phyloP scores from a whole-genome alignment of 2,888 invertebrate species.

The Zootermopsis nevadensis region DNA sequence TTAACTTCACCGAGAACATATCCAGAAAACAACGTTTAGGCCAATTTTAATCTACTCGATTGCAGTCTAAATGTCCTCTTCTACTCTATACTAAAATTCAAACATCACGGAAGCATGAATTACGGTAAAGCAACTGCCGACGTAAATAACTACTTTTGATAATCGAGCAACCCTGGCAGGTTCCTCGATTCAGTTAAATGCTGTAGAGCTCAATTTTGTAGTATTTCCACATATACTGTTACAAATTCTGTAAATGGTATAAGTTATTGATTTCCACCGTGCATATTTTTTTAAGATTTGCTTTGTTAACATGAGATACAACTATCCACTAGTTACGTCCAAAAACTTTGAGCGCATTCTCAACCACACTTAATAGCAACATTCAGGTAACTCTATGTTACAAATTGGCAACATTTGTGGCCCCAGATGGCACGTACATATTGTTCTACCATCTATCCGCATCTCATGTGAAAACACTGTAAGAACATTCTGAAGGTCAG shows the following conservation, averaged over 20 bases:
- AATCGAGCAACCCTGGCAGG: conserved; percentile 9
- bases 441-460: no score
- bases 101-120: conserved; percentile 11
- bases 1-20: background rate
- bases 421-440: no score
- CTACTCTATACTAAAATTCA: background rate
- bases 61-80: background rate
- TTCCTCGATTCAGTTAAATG: background rate
- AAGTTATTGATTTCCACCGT: background rate
- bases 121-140: background rate
- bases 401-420: no score
- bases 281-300: background rate
- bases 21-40: conserved; percentile 1
- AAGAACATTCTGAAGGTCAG: no score
- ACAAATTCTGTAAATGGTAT: background rate
- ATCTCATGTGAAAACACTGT: no score
- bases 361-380: no score
- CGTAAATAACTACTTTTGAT: conserved; percentile 22
- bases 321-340: background rate
- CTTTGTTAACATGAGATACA: background rate
- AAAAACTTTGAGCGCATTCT: no score
- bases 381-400: no score
- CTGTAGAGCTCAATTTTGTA: background rate
- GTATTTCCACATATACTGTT: background rate
- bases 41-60: background rate